Evolutionary conservation across 2,113 vertebrate species (phyloP).

Genomic region (Psittacula cyanocephala): DNA sequence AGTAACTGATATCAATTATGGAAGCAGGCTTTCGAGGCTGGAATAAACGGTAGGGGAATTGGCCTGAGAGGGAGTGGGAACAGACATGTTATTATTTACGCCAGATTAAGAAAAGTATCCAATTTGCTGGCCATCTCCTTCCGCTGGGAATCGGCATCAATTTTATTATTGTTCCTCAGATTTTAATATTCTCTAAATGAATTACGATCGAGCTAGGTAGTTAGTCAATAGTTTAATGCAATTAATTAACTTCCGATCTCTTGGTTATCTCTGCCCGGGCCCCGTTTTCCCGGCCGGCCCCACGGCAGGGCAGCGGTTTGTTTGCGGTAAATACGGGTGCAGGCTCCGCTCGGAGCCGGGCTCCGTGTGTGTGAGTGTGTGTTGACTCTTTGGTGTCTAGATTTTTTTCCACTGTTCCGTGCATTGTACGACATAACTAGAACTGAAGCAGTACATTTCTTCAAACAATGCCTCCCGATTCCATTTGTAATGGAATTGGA

Average conservation of each 20-base stretch:
- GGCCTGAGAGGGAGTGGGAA: conserved; percentile 77
- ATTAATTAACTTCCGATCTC: conserved; percentile 82
- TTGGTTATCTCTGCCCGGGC: conserved; percentile 55
- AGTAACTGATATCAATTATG: conserved; percentile 83
- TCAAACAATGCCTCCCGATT: conserved; percentile 78
- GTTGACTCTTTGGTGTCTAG: conserved; percentile 68
- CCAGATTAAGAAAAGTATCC: conserved; percentile 87
- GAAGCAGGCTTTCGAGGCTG: conserved; percentile 77
- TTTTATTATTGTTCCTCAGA: conserved; percentile 85
- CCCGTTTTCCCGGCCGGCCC: conserved; percentile 21
- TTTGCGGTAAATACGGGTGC: conserved; percentile 34
- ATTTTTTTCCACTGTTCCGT: conserved; percentile 68
- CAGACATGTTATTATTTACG: conserved; percentile 86
- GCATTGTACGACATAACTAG: conserved; percentile 74
- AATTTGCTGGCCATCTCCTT: conserved; percentile 83
- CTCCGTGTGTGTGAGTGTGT: background rate
- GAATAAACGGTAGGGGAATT: conserved; percentile 84
- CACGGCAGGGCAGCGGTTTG: conserved; percentile 3
- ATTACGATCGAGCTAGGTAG: conserved; percentile 81
- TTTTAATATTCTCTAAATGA: conserved; percentile 87
- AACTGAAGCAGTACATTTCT: conserved; percentile 79
- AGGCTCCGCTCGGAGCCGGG: background rate
- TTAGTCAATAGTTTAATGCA: conserved; percentile 86
- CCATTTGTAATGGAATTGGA: conserved; percentile 80
- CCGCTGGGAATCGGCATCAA: conserved; percentile 82